Percentiles rank a stretch among this genome's conserved stretches.
Conservation (phyloP, 2,888 invertebrate species). For the Physocephala rufipes region DNA sequence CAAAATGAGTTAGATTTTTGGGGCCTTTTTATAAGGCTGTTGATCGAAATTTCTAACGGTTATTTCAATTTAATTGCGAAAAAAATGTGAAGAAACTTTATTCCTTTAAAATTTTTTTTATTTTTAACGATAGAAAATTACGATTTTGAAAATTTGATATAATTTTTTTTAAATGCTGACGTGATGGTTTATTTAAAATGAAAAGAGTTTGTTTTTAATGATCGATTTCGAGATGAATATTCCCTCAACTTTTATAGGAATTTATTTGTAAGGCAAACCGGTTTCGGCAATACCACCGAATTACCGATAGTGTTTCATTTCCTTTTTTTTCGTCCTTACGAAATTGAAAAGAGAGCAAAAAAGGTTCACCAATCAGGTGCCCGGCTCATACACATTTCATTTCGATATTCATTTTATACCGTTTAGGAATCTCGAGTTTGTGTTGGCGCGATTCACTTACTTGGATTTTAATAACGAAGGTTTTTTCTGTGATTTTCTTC, state of each 20-base stretch:
- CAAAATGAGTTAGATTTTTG: background rate
- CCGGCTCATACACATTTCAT: too few species aligned
- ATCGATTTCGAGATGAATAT: too few species aligned
- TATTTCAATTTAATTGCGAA: constrained; percentile 38
- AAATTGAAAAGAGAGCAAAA: background rate
- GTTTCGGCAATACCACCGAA: too few species aligned
- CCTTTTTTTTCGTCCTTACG: too few species aligned
- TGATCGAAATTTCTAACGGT: constrained; percentile 13
- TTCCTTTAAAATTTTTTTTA: constrained; percentile 33
- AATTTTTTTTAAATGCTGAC: constrained; percentile 37
- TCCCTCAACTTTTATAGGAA: too few species aligned
- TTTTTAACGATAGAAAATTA: constrained; percentile 44
- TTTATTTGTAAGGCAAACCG: too few species aligned
- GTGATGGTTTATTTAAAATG: constrained; percentile 24
- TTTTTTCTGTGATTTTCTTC: constrained; percentile 22
- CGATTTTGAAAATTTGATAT: constrained; percentile 34
- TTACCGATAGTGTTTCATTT: too few species aligned
- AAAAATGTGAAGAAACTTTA: constrained; percentile 36
- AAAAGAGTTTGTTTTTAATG: background rate
- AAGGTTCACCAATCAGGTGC: too few species aligned
- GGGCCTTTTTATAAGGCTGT: background rate
- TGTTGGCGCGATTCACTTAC: constrained; percentile 38
- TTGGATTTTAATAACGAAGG: constrained; percentile 25
- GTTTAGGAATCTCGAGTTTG: too few species aligned
- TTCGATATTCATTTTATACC: too few species aligned